phyloP scores from a whole-genome alignment of 2,888 invertebrate genomes.

The Carpatolechia fugitivella region DNA sequence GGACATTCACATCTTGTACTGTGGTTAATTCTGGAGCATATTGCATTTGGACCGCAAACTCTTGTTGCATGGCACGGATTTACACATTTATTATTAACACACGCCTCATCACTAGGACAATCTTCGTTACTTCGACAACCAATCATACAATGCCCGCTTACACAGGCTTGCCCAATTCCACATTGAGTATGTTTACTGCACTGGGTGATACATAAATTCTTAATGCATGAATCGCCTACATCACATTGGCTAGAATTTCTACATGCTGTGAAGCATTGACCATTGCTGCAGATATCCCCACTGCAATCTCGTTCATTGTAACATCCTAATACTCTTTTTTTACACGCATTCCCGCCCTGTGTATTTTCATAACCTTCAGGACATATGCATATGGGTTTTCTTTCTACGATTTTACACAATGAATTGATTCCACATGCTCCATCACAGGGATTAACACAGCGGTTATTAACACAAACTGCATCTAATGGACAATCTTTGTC shows the following conservation, averaged over 20 bases:
- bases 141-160: slow-evolving; percentile 87
- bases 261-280: slow-evolving; percentile 91
- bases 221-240: slow-evolving; percentile 86
- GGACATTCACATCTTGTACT: slow-evolving; percentile 89
- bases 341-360: slow-evolving; percentile 80
- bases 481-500: slow-evolving; percentile 88
- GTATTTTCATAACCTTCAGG: slow-evolving; percentile 87
- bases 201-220: slow-evolving; percentile 88
- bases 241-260: slow-evolving; percentile 88
- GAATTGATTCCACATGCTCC: slow-evolving; percentile 90
- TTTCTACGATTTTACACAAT: slow-evolving; percentile 87
- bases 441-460: slow-evolving; percentile 90
- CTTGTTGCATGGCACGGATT: slow-evolving; percentile 89
- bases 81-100: slow-evolving; percentile 90
- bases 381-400: slow-evolving; percentile 89
- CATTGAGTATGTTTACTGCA: slow-evolving; percentile 92
- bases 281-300: slow-evolving; percentile 88
- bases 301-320: slow-evolving; percentile 86
- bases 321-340: slow-evolving; percentile 84
- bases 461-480: slow-evolving; percentile 84
- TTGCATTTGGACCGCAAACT: slow-evolving; percentile 91
- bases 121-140: slow-evolving; percentile 92
- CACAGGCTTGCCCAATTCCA: slow-evolving; percentile 87
- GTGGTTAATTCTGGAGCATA: slow-evolving; percentile 87
- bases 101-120: slow-evolving; percentile 87